Evolutionary conservation across 2,113 vertebrate species (phyloP).

Genomic region (Nannospalax galili): DNA sequence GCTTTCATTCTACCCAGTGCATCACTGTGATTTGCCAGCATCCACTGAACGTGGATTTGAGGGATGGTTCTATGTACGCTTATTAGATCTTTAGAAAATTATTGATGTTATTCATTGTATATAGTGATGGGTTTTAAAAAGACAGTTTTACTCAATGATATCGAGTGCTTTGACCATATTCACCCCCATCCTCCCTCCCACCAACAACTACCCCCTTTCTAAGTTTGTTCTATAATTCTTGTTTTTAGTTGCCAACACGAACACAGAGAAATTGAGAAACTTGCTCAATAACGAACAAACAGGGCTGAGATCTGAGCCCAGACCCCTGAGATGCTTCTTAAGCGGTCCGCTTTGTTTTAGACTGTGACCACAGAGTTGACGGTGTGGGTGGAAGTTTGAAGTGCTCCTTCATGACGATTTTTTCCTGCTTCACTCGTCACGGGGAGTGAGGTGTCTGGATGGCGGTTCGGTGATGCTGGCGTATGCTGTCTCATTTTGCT

Average conservation of each 20-base stretch:
- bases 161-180: background rate
- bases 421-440: rapidly evolving
- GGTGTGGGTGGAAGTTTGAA: background rate
- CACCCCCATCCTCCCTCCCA: background rate
- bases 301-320: background rate
- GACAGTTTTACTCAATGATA: background rate
- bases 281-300: background rate
- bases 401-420: background rate
- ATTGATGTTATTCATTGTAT: background rate
- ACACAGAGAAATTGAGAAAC: background rate
- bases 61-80: background rate
- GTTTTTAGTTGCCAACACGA: background rate
- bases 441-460: background rate
- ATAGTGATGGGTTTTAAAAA: background rate
- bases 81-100: background rate
- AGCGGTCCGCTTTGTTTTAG: background rate
- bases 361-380: background rate
- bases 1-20: background rate
- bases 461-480: background rate
- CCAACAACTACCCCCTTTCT: background rate
- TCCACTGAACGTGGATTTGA: background rate
- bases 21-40: background rate
- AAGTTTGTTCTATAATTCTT: background rate
- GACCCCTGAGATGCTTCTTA: background rate
- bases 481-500: background rate